Evolutionary conservation across 2,113 vertebrate species (phyloP), one percentile per base, ranked within the genome.

Genomic region (Merops nubicus): DNA sequence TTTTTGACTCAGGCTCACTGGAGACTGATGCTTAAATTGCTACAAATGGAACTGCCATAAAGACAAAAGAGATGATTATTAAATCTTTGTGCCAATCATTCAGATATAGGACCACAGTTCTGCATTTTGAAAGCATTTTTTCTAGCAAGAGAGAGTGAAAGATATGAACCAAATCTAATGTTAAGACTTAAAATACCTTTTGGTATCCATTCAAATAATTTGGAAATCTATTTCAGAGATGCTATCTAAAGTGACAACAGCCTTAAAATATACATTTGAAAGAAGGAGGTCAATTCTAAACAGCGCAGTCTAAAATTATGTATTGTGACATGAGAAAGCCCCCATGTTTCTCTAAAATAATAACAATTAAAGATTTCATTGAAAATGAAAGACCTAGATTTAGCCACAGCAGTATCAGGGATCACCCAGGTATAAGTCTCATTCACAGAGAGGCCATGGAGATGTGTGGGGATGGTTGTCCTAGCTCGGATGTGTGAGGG

Each of bases 51-150:
- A 89, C 91, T 95, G 89, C 85, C 89, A 79, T 89, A 94, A 96
- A 96, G 91, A 96, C 96, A 97, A 97, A 94, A 78, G 88, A 75
- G 79, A 93, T 96, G 79, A 93, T 96, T 96, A 95, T 97, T 96
- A 96, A 90, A 95, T 80, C 67, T 88, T 54, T 53, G 60, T 93
- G 95, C 93, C 95, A 96, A 81, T 96, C 96, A 96, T 29, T 75
- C 11, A 53, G 79, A 70, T 92, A 81, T 7, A 93, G 72, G 73
- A 40, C 72, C 79, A 89, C 40, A 90, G 51, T 50, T 77, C 60
- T 94, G 88, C 51, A 90, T 93, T 89, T 86, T 90, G 82, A 92
- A 93, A 90, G 63, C 63, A 50, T 88, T 34, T 85, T 85, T 95
- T 90, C 59, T 76, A 95, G 50, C 23, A 85, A 72, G 47, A 78